Percentiles rank a stretch among this genome's conserved stretches.
Conservation (phyloP, 2,888 invertebrate species). For the Andrena camellia region DNA sequence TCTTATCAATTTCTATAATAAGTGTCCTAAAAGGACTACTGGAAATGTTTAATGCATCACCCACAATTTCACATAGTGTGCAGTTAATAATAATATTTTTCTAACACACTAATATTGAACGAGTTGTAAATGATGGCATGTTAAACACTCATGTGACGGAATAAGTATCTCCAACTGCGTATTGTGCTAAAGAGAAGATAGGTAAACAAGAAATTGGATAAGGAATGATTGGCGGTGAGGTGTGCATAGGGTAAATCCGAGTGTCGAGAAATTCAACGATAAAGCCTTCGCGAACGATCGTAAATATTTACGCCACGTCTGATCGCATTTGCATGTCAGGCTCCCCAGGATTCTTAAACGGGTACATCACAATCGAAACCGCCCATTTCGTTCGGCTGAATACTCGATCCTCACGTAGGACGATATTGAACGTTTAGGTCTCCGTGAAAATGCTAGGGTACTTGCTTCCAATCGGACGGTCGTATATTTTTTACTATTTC, state of each 20-base stretch:
- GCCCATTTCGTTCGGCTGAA: conserved; percentile 37
- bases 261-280: conserved; percentile 32
- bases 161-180: too few relatives aligned
- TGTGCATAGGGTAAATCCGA: conserved; percentile 17
- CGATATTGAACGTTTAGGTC: conserved; percentile 48
- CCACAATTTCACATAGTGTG: too few relatives aligned
- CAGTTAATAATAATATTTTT: too few relatives aligned
- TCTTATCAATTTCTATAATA: too few relatives aligned
- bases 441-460: conserved; percentile 6
- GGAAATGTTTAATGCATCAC: too few relatives aligned
- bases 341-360: conserved; percentile 72
- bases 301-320: conserved; percentile 76
- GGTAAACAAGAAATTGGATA: neutral
- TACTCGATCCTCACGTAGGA: conserved; percentile 23
- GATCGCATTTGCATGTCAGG: conserved; percentile 75
- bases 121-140: too few relatives aligned
- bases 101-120: too few relatives aligned
- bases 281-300: conserved; percentile 58
- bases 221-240: conserved; percentile 4
- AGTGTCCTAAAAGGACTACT: too few relatives aligned
- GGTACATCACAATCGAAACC: conserved; percentile 57
- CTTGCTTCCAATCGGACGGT: neutral
- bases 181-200: neutral
- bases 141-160: too few relatives aligned
- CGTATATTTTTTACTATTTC: neutral